Base-by-base conservation (phyloP, 2,888 invertebrate species). In the Liposcelis brunnea region DNA sequence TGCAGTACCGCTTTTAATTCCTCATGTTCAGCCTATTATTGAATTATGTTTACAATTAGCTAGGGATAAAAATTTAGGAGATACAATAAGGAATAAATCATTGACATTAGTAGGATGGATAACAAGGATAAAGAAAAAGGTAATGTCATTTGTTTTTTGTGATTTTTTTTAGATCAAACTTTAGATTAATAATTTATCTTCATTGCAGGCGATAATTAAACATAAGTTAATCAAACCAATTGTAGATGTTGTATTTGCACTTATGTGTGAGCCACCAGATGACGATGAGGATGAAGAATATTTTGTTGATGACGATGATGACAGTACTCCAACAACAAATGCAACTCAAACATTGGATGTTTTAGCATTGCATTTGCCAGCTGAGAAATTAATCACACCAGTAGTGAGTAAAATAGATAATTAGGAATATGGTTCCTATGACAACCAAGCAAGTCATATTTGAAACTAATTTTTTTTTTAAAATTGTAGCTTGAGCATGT, bases 301-400 rank as follows among this genome's bases (percentile, higher is more conserved):
- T 54, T 76, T 76, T 53, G 63, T 67, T 11, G 74, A 71, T 2
- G 75, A 76, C 51, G 65, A 67, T 3, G 77, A 77, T 52, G 68
- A 71, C 47, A 73, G 71, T 49, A 74, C 70, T 26, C 74, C 78
- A 1, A 69, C 75, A 50, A 74, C 77, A 7, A 71, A 76, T 50
- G 80, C 81, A 7, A 74, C 78, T 1, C 80, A 81, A 64, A 78
- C 81, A 4, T 65, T 85, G 49, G 82, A 84, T 61, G 61, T 74
- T 40, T 65, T 84, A 55, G 81, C 83, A 31, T 62, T 83, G 10
- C 72, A 81, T 62, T 67, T 83, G 33, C 79, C 83, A 4, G 79
- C 84, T 10, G 81, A 82, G 53, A 81, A 79, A 59, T 65, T 84
- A 15, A 71, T 85, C 50, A 76, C 78, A 19, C 74, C 74, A 55